These are phyloP conservation scores for Eudemis profundana DNA, from an alignment of 2,888 invertebrate species.

Conservation along the genomic window DNA sequence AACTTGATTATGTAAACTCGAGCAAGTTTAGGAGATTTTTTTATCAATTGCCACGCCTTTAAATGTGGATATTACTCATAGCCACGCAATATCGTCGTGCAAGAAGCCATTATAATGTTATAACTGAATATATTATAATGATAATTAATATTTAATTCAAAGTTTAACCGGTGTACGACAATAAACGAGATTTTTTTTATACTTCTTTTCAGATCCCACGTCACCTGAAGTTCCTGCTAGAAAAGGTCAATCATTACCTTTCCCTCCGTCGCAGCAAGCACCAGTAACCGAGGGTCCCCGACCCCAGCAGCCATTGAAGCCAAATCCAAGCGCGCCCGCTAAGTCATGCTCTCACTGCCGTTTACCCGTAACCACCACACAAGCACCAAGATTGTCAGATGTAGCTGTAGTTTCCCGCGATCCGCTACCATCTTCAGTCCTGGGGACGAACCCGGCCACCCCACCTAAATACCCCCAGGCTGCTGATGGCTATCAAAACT, in stretches of 20 bases:
- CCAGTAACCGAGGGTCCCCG: conserved; percentile 47
- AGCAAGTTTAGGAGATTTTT: conserved; percentile 20
- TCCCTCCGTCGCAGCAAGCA: conserved; percentile 56
- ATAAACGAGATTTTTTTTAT: background rate
- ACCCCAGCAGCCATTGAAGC: conserved; percentile 49
- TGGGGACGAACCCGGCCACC: conserved; percentile 36
- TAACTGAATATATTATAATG: conserved; percentile 5
- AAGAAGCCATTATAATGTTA: conserved; percentile 22
- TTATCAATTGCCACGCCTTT: conserved; percentile 31
- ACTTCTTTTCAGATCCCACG: conserved; percentile 63
- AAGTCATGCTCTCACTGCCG: conserved; percentile 86
- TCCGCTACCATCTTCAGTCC: conserved; percentile 36
- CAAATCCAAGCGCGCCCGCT: conserved; percentile 67
- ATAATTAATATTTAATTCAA: conserved; percentile 13
- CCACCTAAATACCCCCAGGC: conserved; percentile 44
- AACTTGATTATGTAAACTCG: conserved; percentile 32
- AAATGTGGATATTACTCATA: conserved; percentile 22
- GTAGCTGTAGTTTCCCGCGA: conserved; percentile 50
- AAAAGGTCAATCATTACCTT: conserved; percentile 67
- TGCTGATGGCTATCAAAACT: conserved; percentile 35
- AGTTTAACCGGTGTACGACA: background rate
- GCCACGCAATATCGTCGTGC: conserved; percentile 7
- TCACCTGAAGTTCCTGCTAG: conserved; percentile 52
- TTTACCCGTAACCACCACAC: conserved; percentile 81
- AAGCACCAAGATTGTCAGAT: conserved; percentile 57